Evolutionary conservation across 2,888 invertebrate species (phyloP).

Genomic region (Phytoseiulus persimilis): DNA sequence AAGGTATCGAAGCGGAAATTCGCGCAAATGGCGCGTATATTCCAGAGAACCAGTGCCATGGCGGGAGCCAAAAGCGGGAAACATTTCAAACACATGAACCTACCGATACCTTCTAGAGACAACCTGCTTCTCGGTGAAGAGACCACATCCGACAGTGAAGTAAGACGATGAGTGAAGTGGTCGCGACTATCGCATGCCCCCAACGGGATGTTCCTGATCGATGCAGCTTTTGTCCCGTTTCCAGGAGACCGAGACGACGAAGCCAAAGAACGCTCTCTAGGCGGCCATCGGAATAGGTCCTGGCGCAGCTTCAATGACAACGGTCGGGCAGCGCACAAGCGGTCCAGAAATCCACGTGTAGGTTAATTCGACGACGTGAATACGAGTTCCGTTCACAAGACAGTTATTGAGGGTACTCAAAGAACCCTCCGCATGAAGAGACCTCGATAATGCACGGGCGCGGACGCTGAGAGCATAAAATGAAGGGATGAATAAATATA

Average conservation of each 20-base stretch:
- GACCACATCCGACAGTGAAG: slow-evolving; percentile 46
- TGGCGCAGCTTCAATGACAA: not conserved
- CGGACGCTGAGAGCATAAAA: not conserved
- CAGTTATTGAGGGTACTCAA: not conserved
- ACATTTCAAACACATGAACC: slow-evolving; percentile 40
- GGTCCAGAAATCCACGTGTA: not conserved
- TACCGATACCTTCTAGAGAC: slow-evolving; percentile 45
- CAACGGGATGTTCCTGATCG: too few relatives aligned
- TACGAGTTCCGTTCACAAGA: not conserved
- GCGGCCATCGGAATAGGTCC: not conserved
- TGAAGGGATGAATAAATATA: not conserved
- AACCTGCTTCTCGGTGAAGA: slow-evolving; percentile 47
- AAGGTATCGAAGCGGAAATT: slow-evolving; percentile 75
- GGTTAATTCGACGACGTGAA: not conserved
- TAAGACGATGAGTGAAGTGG: not conserved
- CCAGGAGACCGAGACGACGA: slow-evolving; percentile 21
- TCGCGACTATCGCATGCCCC: too few relatives aligned
- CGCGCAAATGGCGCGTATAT: slow-evolving; percentile 67
- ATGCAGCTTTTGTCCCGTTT: not conserved
- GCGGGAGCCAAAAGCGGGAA: slow-evolving; percentile 40
- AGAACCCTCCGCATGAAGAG: not conserved
- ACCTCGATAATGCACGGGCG: not conserved
- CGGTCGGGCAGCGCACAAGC: not conserved
- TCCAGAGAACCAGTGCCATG: slow-evolving; percentile 48
- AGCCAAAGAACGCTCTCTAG: slow-evolving; percentile 29